phyloP scores from a whole-genome alignment of 1,140 invertebrate genomes.

The Tribolium madens region DNA sequence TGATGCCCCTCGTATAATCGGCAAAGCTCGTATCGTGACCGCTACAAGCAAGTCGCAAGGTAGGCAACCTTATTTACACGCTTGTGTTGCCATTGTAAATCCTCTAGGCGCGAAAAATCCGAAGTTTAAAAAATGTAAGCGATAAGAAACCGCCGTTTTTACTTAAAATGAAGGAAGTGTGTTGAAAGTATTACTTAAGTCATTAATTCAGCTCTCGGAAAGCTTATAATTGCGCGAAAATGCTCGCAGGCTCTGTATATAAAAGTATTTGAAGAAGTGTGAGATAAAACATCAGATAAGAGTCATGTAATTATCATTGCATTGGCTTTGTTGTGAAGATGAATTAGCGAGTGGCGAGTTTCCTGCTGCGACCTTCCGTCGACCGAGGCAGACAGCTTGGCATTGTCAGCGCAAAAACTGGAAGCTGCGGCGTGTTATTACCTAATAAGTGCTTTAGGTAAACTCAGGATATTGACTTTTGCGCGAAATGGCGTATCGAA shows the following conservation, averaged over 20 bases:
- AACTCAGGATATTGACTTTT: constrained; percentile 54
- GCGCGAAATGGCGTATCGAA: constrained; percentile 15
- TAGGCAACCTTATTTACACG: constrained; percentile 12
- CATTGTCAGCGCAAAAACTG: constrained; percentile 50
- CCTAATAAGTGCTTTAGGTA: constrained; percentile 55
- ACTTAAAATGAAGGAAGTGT: neutral
- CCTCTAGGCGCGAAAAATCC: neutral
- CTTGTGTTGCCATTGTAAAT: neutral
- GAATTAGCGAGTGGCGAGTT: neutral
- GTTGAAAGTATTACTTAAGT: neutral
- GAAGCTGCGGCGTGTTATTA: constrained; percentile 50
- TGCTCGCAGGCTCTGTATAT: neutral
- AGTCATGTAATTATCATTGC: neutral
- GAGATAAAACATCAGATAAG: constrained; percentile 4
- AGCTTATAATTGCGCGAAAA: neutral
- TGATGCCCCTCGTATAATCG: neutral
- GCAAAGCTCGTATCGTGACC: neutral
- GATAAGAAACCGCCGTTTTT: neutral
- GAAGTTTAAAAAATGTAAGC: neutral
- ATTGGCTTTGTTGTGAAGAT: constrained; percentile 19
- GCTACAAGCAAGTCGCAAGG: neutral
- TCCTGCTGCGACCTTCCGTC: constrained; percentile 48
- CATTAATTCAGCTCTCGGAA: constrained; percentile 14
- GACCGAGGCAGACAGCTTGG: constrained; percentile 49
- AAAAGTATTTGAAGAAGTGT: constrained; percentile 29